Conservation (phyloP, 2,113 vertebrate genomes). For the Scatophagus argus region DNA sequence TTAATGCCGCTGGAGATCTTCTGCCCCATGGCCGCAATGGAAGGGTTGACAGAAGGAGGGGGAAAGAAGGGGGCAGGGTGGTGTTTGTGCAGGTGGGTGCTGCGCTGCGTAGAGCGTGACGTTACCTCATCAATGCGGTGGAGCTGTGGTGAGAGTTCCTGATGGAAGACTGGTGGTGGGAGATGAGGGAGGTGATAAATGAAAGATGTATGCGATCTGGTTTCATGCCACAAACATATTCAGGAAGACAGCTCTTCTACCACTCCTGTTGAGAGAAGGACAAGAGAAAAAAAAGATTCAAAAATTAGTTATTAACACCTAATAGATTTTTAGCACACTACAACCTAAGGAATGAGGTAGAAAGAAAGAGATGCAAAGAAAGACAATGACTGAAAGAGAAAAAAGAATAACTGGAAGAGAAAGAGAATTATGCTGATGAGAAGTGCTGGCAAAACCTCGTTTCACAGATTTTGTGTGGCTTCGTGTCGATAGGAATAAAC, state of each 20-base stretch:
- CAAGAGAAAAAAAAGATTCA: conserved; percentile 9
- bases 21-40: conserved; percentile 92
- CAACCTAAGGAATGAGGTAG: background rate
- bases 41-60: conserved; percentile 41
- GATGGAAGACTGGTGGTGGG: conserved; percentile 38
- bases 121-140: conserved; percentile 92
- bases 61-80: conserved; percentile 17
- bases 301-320: background rate
- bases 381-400: background rate
- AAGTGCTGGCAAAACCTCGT: conserved; percentile 28
- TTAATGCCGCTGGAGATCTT: conserved; percentile 98
- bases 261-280: conserved; percentile 59
- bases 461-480: conserved; percentile 43
- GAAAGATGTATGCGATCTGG: conserved; percentile 37
- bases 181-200: conserved; percentile 60
- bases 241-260: conserved; percentile 39
- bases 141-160: conserved; percentile 39
- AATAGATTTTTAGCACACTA: background rate
- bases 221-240: conserved; percentile 74
- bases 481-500: conserved; percentile 40
- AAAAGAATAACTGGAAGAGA: background rate
- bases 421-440: conserved; percentile 11
- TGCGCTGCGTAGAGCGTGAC: conserved; percentile 72
- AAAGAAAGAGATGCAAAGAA: background rate
- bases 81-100: conserved; percentile 62